Base-by-base conservation (phyloP, 2,113 vertebrate genomes). In the Mesoclemmys tuberculata region DNA sequence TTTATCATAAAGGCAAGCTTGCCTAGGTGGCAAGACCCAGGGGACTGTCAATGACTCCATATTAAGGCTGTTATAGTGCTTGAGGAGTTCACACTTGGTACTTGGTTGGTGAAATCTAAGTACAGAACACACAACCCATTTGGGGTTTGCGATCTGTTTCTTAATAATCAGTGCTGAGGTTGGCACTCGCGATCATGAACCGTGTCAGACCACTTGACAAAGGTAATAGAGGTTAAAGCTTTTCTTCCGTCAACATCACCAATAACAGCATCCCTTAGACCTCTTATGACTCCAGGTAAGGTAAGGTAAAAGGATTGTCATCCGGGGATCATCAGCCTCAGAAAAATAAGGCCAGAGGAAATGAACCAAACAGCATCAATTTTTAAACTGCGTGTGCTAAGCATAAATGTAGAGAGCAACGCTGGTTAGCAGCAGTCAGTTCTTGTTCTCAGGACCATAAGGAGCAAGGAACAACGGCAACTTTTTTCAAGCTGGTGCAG, bases 401-500 rank as follows among this genome's bases (percentile, higher is more conserved):
- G 41, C 88, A 61, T 85, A 77, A 94, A 96, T 92, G 35, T 94
- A 29, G 85, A 95, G 90, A 91, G 71, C 82, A 44, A 87, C 55
- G 19, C 19, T 8, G 68, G 87, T 46, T 92, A 96, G 84, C 95
- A 96, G 71, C 95, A 95, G 92, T 88, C 29, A 74, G 49, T 81
- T 94, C 96, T 91, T 94, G 89, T 92, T 96, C 96, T 96, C 92
- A 95, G 95, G 94, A 92, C 93, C 71, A 6, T 95, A 94, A 96
- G n/a, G 56, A 80, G 89, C 75, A 78, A 44, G 5, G 27, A 87
- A 98, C 96, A 98, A 97, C 82, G 94, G 94, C 86, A 89, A 90
- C 52, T 93, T 94, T 90, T 97, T 97, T 98, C 96, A 97, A 97
- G 95, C 91, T 19, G 10, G 5, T 81, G 93, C 96, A 97, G 97